phyloP scores from a whole-genome alignment of 2,797 vertebrate species.

The Dendrocincla fuliginosa region DNA sequence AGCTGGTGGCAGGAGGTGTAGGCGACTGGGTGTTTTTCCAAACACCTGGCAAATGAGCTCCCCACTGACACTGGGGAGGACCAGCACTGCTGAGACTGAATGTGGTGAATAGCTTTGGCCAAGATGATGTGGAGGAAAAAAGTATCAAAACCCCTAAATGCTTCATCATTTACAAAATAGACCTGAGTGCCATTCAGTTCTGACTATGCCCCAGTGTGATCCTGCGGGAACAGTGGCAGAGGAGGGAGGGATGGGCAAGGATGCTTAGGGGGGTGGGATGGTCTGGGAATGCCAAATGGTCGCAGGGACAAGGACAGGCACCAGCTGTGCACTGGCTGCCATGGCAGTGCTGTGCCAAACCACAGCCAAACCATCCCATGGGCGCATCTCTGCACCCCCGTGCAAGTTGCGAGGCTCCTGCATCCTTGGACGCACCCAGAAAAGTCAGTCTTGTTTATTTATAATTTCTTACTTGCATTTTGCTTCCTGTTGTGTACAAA shows the following conservation, averaged over 20 bases:
- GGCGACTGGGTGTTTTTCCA: neutral
- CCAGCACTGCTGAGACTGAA: neutral
- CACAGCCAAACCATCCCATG: fast-evolving
- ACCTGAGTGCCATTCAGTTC: neutral
- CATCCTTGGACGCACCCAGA: neutral
- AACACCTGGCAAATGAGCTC: neutral
- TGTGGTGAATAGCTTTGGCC: neutral
- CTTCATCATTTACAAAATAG: neutral
- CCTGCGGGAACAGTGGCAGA: neutral
- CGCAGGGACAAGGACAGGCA: neutral
- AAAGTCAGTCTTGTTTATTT: neutral
- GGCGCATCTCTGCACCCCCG: neutral
- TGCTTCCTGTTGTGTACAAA: neutral
- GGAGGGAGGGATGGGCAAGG: neutral
- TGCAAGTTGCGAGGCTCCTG: neutral
- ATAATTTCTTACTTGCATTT: fast-evolving
- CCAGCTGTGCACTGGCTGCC: neutral
- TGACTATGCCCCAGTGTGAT: fast-evolving
- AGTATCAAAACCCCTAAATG: neutral
- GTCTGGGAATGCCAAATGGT: fast-evolving
- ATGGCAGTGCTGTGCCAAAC: fast-evolving
- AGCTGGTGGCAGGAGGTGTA: neutral
- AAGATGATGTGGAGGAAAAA: neutral
- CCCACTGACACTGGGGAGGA: neutral
- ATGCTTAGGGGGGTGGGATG: fast-evolving